Base-by-base conservation (phyloP, 2,797 vertebrate species). In the Holocentrus rufus region DNA sequence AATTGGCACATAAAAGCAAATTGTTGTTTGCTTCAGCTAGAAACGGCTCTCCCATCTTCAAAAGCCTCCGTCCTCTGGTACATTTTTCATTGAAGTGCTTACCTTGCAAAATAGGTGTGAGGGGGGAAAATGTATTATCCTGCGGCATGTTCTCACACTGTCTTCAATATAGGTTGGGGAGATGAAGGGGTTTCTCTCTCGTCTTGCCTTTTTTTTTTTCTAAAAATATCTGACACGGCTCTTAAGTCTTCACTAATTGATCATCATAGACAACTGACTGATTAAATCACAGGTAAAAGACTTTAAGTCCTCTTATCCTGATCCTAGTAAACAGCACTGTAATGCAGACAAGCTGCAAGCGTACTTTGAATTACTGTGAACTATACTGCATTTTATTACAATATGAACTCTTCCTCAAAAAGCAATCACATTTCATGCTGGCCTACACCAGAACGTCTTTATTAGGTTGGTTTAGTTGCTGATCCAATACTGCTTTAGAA, bases 1-100 rank as follows among this genome's bases (percentile, higher is more conserved):
- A 83, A 86, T 82, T 86, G 77, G 62, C 30, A 62, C 72, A 82
- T 86, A 42, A 88, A 86, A 74, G 76, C 56, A 11, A 13, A 44
- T 69, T 64, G 65, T 58, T 59, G 39, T 82, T 72, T 74, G 66
- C 75, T 61, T 80, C 66, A 55, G 57, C n/a, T 65, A 46, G 39
- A 49, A 65, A 69, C 60, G 14, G 2, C 57, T 61, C 42, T 79
- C 42, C 61, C 36, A 49, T 81, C 83, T 79, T 80, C 76, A 67
- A 68, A 77, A 75, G 57, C 50, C 25, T 11, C 9, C 49, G 17
- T 52, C 39, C 30, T 9, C 70, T 9, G 60, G 14, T 68, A 74
- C 53, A 59, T 71, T 75, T 85, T 77, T 36, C 36, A 71, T 69
- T 74, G 61, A 85, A 84, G 77, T 71, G 77, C 81, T 86, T 86